These are phyloP conservation scores for Drosophila arawakana DNA, from an alignment of 1,140 invertebrate genomes.

Conservation along the genomic window DNA sequence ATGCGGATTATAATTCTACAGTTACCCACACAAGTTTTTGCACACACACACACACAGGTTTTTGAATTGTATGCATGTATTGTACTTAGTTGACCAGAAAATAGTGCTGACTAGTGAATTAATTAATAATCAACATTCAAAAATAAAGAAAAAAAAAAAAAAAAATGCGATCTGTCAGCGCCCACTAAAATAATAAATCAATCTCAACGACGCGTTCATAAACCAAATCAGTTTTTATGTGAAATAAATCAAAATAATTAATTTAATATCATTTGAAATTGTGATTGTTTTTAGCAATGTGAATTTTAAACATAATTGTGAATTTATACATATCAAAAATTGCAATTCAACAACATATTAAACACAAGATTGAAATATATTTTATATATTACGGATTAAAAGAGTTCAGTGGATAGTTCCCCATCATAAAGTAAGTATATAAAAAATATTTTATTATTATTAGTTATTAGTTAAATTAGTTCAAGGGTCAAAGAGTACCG, in stretches of 20 bases:
- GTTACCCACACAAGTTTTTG: slow-evolving; percentile 17
- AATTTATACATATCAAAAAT: slow-evolving; percentile 55
- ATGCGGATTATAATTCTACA: slow-evolving; percentile 23
- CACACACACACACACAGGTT: slow-evolving; percentile 9
- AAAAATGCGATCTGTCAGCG: slow-evolving; percentile 30
- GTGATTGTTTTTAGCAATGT: slow-evolving; percentile 38
- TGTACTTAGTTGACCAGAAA: slow-evolving; percentile 32
- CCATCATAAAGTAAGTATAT: slow-evolving; percentile 32
- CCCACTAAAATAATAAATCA: slow-evolving; percentile 38
- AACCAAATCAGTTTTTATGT: slow-evolving; percentile 20
- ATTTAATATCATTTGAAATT: slow-evolving; percentile 7
- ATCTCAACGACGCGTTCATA: slow-evolving; percentile 12
- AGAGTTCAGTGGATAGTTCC: slow-evolving; percentile 17
- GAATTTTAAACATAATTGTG: slow-evolving; percentile 38
- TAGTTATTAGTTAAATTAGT: no score
- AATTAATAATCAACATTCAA: slow-evolving; percentile 6
- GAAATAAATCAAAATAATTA: slow-evolving; percentile 13
- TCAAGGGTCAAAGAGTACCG: no score
- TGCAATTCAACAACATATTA: slow-evolving; percentile 41
- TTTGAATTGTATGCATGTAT: slow-evolving; percentile 20
- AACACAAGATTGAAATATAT: slow-evolving; percentile 19
- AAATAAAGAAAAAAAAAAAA: no score
- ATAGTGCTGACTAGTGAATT: slow-evolving; percentile 33
- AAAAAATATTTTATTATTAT: no score
- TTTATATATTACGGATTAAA: slow-evolving; percentile 24